Evolutionary conservation across 2,113 vertebrate species (phyloP), one percentile per base, ranked within the genome.

Genomic region (Sturnira hondurensis): DNA sequence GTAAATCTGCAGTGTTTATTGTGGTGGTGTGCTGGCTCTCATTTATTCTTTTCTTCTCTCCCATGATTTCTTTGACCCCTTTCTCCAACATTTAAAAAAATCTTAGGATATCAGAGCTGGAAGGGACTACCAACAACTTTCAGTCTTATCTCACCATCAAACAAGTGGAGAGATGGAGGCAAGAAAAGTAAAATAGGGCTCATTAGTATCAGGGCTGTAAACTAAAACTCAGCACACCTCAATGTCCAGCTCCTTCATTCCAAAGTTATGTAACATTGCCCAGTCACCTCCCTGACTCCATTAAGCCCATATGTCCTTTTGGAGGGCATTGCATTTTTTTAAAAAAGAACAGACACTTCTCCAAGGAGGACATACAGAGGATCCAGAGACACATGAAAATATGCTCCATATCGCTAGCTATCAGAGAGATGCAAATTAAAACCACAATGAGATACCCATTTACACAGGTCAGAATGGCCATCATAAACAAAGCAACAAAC

Each of bases 31-130:
- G 14, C 45, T 94, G 58, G 54, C 43, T 96, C 19, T 71, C 77
- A 45, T 73, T 86, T 89, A 89, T 86, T 15, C 73, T 86, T 95
- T 86, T 71, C 73, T 86, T 89, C 74, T 86, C 67, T 89, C 11
- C n/a, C 14, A 13, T 83, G 28, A 36, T 5, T 92, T 86, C 8
- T 28, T 92, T 95, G 93, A 95, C 68, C 22, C 78, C 68, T 68
- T 83, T 19, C 63, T 50, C 47, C 47, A 95, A 88, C 41, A 58
- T 91, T 93, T 33, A 54, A 91, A 88, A 70, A 77, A 68, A 58
- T 52, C 19, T 16, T 68, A 78, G 31, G 24, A 63, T 89, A 86
- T 70, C n/a, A 92, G 50, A 92, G 16, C 4, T 92, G 10, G 5
- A 76, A 76, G 58, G 33, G 36, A 89, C 31, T 24, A 70, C 9